Conservation (phyloP, 2,797 vertebrate genomes). For the Babyrousa celebensis region DNA sequence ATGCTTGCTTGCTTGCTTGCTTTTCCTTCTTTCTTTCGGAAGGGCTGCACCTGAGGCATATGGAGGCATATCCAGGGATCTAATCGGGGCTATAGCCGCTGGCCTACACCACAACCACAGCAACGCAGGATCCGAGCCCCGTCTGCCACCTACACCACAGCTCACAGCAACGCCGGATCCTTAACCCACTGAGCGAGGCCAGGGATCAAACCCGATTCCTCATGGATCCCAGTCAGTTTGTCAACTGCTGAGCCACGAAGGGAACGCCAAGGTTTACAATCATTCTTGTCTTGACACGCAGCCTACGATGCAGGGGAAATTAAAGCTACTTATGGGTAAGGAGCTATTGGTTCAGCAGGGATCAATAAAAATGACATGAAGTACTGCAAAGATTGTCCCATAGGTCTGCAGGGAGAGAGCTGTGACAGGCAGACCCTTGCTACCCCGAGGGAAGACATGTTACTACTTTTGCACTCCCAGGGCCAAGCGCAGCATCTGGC, state of each 20-base stretch:
- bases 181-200: no score
- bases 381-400: not conserved
- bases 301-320: not conserved
- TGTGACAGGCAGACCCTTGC: not conserved
- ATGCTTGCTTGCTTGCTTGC: not conserved
- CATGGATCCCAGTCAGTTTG: no score
- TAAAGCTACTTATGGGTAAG: not conserved
- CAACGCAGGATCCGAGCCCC: no score
- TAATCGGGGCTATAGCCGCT: no score
- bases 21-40: no score
- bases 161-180: no score
- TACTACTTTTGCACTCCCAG: not conserved
- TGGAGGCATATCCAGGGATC: no score
- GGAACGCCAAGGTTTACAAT: not conserved
- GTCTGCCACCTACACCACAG: no score
- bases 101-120: no score
- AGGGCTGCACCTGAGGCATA: no score
- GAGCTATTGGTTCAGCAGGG: not conserved
- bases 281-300: slow-evolving; percentile 32
- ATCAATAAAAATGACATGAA: slow-evolving; percentile 56
- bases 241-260: no score
- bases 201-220: no score
- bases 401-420: not conserved
- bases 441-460: fast-evolving
- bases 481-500: not conserved